phyloP scores from a whole-genome alignment of 2,797 vertebrate species.

The Caiman crocodilus region DNA sequence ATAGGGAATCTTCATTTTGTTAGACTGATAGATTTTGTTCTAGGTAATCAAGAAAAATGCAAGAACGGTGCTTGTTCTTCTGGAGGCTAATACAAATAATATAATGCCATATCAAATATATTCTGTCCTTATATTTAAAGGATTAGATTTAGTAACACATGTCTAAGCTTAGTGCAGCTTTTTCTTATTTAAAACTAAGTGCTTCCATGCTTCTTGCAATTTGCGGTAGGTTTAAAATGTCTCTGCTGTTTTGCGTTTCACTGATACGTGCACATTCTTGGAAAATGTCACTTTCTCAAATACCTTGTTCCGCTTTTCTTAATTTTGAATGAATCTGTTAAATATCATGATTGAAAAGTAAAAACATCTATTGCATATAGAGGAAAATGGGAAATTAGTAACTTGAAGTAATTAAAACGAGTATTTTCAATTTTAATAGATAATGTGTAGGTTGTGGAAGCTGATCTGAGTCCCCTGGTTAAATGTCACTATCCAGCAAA shows the following conservation, averaged over 20 bases:
- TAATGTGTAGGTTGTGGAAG: background rate
- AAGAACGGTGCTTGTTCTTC: slow-evolving; percentile 64
- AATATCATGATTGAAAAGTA: slow-evolving; percentile 60
- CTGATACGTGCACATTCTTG: slow-evolving; percentile 68
- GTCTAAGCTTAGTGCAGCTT: slow-evolving; percentile 77
- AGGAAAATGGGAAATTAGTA: slow-evolving; percentile 58
- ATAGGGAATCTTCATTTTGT: slow-evolving; percentile 38
- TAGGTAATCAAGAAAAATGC: slow-evolving; percentile 50
- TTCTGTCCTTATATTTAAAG: slow-evolving; percentile 65
- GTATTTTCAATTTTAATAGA: background rate
- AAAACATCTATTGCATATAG: slow-evolving; percentile 45
- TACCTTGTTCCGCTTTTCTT: slow-evolving; percentile 57
- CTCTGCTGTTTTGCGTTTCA: slow-evolving; percentile 78
- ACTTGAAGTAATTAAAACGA: slow-evolving; percentile 48
- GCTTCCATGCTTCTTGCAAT: slow-evolving; percentile 82
- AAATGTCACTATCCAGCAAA: no score
- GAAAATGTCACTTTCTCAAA: slow-evolving; percentile 75
- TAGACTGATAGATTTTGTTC: background rate
- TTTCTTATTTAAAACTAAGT: slow-evolving; percentile 84
- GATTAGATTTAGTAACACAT: slow-evolving; percentile 74
- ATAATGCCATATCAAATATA: slow-evolving; percentile 63
- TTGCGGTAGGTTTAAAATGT: slow-evolving; percentile 82
- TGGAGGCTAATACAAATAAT: slow-evolving; percentile 63
- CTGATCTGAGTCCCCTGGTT: no score
- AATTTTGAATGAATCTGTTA: slow-evolving; percentile 62